Conservation (phyloP, 1,140 invertebrate genomes). For the Penaeus vannamei region DNA sequence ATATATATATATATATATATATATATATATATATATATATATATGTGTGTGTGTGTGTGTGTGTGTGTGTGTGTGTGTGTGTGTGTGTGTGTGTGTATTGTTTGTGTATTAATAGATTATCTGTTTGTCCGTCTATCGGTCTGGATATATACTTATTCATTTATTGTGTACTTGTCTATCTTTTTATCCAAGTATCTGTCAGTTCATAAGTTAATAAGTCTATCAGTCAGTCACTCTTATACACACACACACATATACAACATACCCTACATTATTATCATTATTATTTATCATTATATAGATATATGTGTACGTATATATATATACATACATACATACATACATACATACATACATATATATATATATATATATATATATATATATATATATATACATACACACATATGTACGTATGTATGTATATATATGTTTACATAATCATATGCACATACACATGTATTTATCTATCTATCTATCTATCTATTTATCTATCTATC, state of each 20-base stretch:
- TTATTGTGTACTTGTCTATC: no score
- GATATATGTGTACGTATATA: slow-evolving; percentile 8
- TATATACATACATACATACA: not conserved
- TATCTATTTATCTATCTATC: no score
- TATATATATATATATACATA: not conserved
- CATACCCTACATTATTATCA: no score
- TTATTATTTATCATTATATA: not conserved
- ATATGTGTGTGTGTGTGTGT: not conserved
- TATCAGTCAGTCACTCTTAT: no score
- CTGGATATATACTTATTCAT: no score
- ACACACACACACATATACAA: no score
- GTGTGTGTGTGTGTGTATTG: not conserved
- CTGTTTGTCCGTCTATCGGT: no score
- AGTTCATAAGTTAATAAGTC: no score
- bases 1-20: slow-evolving; percentile 19
- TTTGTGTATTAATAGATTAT: not conserved
- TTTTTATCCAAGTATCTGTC: no score
- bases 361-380: not conserved
- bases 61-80: slow-evolving; percentile 22
- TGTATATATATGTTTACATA: not conserved
- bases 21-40: not conserved
- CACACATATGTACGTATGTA: not conserved
- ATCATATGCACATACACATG: not conserved
- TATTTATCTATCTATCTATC: no score
- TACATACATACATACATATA: not conserved